phyloP scores from a whole-genome alignment of 2,888 invertebrate genomes.

The Sthenelais limicola region DNA sequence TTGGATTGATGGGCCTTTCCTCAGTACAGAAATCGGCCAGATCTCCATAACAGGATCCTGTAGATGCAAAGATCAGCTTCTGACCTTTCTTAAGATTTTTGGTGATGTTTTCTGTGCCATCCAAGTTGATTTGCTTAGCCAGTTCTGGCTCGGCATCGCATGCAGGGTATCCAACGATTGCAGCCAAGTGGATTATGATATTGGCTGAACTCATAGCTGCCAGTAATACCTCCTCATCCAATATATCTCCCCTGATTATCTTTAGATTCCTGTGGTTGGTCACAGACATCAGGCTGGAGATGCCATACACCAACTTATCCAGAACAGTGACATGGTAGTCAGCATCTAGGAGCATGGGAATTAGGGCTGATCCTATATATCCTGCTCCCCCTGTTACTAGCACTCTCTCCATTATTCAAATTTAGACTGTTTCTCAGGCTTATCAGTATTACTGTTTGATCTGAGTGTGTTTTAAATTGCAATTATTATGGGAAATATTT shows the following conservation, averaged over 20 bases:
- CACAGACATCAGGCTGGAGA: constrained; percentile 61
- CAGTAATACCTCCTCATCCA: constrained; percentile 58
- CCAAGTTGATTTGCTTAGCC: constrained; percentile 65
- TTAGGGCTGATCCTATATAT: constrained; percentile 70
- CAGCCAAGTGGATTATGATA: constrained; percentile 70
- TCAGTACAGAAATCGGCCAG: constrained; percentile 69
- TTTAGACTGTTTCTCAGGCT: no score
- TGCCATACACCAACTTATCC: constrained; percentile 68
- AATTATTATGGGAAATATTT: no score
- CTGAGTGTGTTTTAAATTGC: no score
- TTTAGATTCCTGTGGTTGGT: neutral
- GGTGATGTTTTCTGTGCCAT: constrained; percentile 63
- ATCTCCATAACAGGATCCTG: constrained; percentile 72
- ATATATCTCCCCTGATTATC: constrained; percentile 55
- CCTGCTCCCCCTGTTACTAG: constrained; percentile 70
- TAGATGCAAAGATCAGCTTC: constrained; percentile 68
- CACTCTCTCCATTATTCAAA: no score
- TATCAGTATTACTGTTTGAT: no score
- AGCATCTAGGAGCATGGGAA: constrained; percentile 66
- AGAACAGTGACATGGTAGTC: constrained; percentile 70
- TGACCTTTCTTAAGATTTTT: constrained; percentile 61
- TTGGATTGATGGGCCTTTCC: constrained; percentile 67
- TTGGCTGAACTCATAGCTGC: constrained; percentile 57
- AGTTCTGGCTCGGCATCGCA: constrained; percentile 67
- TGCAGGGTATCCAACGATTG: constrained; percentile 71